Percentiles rank a stretch among this genome's conserved stretches.
Evolutionary conservation across 2,888 invertebrate species (phyloP).

Genomic region (Euclidia mi): DNA sequence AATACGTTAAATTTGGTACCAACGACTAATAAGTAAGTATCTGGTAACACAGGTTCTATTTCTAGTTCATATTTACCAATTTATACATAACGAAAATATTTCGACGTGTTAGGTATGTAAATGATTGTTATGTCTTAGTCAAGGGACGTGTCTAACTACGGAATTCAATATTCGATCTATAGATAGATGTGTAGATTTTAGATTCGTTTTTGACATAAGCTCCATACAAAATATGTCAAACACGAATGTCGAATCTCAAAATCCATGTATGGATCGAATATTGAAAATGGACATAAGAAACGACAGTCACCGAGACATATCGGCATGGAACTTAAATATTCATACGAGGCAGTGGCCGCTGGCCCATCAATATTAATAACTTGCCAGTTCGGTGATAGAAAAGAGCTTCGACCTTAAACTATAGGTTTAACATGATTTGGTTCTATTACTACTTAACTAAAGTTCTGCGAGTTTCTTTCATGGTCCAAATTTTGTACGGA

Average conservation of each 20-base stretch:
- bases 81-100: conserved; percentile 22
- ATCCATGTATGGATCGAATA: too few relatives aligned
- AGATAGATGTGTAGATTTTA: too few relatives aligned
- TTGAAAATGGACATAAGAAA: too few relatives aligned
- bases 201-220: too few relatives aligned
- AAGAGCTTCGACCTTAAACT: conserved; percentile 66
- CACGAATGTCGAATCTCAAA: too few relatives aligned
- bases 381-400: conserved; percentile 70
- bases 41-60: too few relatives aligned
- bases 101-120: conserved; percentile 53
- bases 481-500: background rate
- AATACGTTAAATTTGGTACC: too few relatives aligned
- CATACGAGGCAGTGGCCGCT: conserved; percentile 70
- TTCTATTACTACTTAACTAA: conserved; percentile 23
- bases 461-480: background rate
- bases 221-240: too few relatives aligned
- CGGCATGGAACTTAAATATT: conserved; percentile 76
- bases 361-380: conserved; percentile 80
- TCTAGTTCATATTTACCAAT: conserved; percentile 30
- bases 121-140: conserved; percentile 50
- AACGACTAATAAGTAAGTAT: too few relatives aligned
- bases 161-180: too few relatives aligned
- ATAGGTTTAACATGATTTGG: conserved; percentile 58
- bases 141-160: conserved; percentile 58
- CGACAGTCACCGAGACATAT: conserved; percentile 63